Percentiles rank a stretch among this genome's conserved stretches.
These are phyloP conservation scores for Pipa parva DNA, from an alignment of 2,113 vertebrate genomes.

Conservation along the genomic window DNA sequence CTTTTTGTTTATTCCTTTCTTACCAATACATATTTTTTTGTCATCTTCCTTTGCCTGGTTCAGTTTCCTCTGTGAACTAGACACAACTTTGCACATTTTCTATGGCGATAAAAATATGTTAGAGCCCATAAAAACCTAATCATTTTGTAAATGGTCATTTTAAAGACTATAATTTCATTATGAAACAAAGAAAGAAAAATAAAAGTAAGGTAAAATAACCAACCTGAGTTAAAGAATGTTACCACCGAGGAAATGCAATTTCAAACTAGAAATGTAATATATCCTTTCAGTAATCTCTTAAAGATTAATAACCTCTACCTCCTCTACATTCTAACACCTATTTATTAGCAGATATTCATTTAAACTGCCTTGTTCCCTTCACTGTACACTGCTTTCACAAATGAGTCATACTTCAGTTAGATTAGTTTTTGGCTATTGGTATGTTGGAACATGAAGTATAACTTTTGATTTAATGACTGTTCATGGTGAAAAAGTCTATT, in stretches of 20 bases:
- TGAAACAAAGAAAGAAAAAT: background rate
- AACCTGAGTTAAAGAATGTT: background rate
- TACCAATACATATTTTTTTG: no score
- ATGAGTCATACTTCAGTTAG: background rate
- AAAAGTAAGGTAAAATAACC: background rate
- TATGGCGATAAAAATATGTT: no score
- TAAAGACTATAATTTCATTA: background rate
- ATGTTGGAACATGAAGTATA: slow-evolving; percentile 42
- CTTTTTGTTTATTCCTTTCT: no score
- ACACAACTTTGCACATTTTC: no score
- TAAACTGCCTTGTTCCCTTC: background rate
- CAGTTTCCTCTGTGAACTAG: no score
- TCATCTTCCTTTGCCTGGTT: no score
- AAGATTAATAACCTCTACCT: slow-evolving; percentile 19
- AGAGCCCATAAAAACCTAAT: no score
- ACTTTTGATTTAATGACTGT: slow-evolving; percentile 43
- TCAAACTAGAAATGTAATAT: slow-evolving; percentile 26
- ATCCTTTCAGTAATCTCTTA: background rate
- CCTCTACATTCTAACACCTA: slow-evolving; percentile 26
- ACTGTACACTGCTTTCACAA: slow-evolving; percentile 23
- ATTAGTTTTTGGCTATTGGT: slow-evolving; percentile 38
- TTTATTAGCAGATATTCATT: slow-evolving; percentile 33
- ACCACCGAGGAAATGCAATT: slow-evolving; percentile 23
- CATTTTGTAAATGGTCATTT: no score
- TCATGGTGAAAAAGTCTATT: slow-evolving; percentile 39